Percentiles rank a stretch among this genome's conserved stretches.
phyloP scores from a whole-genome alignment of 2,888 invertebrate genomes.

The Cheilosia impressa region DNA sequence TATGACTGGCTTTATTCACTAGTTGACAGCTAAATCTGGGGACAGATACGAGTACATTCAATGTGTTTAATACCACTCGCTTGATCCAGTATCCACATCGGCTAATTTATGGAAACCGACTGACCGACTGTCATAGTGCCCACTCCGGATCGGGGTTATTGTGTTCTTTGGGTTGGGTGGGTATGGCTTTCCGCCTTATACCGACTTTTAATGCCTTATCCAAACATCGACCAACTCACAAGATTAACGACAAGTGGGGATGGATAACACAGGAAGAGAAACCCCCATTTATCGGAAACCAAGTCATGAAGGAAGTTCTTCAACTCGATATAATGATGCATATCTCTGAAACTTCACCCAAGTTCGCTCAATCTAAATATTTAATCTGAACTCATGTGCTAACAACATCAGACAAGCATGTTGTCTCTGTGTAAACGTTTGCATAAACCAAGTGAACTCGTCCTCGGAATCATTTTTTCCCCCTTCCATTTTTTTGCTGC shows the following conservation, averaged over 20 bases:
- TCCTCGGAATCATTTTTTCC: not conserved
- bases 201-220: not conserved
- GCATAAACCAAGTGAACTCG: conserved; percentile 16
- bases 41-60: not conserved
- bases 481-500: not conserved
- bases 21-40: not conserved
- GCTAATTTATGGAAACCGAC: not conserved
- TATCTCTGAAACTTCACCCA: conserved; percentile 25
- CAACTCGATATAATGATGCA: conserved; percentile 1
- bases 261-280: not conserved
- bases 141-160: not conserved
- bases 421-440: conserved; percentile 43
- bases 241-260: conserved; percentile 20
- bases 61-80: not conserved
- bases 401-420: conserved; percentile 30
- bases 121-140: not conserved
- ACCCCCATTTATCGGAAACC: not conserved
- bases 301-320: not conserved
- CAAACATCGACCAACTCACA: conserved; percentile 17
- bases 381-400: conserved; percentile 46
- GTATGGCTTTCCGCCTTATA: no score
- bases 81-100: not conserved
- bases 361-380: conserved; percentile 60
- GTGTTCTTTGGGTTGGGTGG: no score
- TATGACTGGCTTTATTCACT: not conserved